Base-by-base conservation (phyloP, 2,888 invertebrate species). In the Pseudococcus viburni region DNA sequence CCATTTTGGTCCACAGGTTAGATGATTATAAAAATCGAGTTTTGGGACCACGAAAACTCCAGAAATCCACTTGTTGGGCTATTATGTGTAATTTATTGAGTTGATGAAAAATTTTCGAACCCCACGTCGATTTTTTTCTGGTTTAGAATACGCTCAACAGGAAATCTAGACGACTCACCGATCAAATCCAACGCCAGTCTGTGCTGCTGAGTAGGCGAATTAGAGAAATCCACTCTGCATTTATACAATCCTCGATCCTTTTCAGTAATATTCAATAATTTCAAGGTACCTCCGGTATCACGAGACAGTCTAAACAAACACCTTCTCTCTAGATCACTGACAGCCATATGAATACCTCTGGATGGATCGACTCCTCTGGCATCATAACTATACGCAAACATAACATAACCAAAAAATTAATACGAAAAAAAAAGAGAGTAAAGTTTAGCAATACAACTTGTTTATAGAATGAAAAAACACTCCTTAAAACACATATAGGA, bases 131-230 rank as follows among this genome's bases (percentile, higher is more conserved):
- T n/a, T n/a, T n/a, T n/a, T n/a, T n/a, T n/a, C n/a, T 42, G 42
- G 9, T 42, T 1, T 5, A 42, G 42, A 42, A 42, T 42, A 8
- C 5, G 8, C 42, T 9, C 42, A 6, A 42, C 5, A 42, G 9
- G 42, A 42, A 42, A 42, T 42, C 6, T 39, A 15, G 12, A 15
- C 15, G 8, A 12, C 95, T 94, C 92, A 97, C 97, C 96, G 91
- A 97, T 95, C 91, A 98, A 94, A 90, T 96, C 96, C 90, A 97
- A 93, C 91, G 96, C 97, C 91, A 97, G 95, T 91, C 94, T 94
- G 91, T 95, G 96, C 92, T 97, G 97, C 91, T 95, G 94, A 0
- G 97, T 97, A 0, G 97, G 97, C 0, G 96, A 96, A 92, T 97
- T 95, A 89, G 95, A 94, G 91, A 97, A 97, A 93, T 98, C 97